Base-by-base conservation (phyloP, 2,113 vertebrate genomes). In the Chloebia gouldiae region DNA sequence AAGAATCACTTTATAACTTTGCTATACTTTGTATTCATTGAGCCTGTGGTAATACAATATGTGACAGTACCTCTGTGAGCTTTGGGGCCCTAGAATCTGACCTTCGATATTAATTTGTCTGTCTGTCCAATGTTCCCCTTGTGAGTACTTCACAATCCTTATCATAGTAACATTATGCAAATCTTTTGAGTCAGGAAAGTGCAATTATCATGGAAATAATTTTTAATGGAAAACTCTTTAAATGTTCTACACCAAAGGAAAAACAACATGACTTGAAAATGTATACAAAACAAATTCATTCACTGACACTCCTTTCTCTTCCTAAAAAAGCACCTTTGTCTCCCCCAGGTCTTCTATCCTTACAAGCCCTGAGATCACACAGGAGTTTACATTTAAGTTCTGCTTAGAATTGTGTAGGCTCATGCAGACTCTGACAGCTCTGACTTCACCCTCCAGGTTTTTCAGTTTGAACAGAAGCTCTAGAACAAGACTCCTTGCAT, bases 331-430 rank as follows among this genome's bases (percentile, higher is more conserved):
- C 0, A 3, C 24, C 24, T 75, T 63, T 78, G 28, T 81, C 56
- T 50, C 47, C 50, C 11, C 31, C 13, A 56, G 10, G 20, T 16
- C 24, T 65, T 24, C n/a, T n/a, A 18, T 47, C 21, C 82, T 81
- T 54, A 75, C 0, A 1, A 75, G 53, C 63, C 80, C n/a, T 0
- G 0, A 73, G 31, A 60, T 16, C 3, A 15, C 3, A 0, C 25
- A 40, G 13, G 28, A 83, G 11, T 24, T 63, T 65, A 45, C 23
- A 33, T 61, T 78, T 40, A 70, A 87, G 22, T 20, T 16, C 31
- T 40, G 13, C 56, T 37, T 39, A 31, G 24, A 60, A 68, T 45
- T 0, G 1, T 5, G 10, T 9, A 56, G 78, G 37, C 28, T 44
- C 16, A 2, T 56, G 49, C 59, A 65, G 68, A 45, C 6, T 71